phyloP scores from a whole-genome alignment of 1,140 invertebrate species.

The Zaprionus vittiger region DNA sequence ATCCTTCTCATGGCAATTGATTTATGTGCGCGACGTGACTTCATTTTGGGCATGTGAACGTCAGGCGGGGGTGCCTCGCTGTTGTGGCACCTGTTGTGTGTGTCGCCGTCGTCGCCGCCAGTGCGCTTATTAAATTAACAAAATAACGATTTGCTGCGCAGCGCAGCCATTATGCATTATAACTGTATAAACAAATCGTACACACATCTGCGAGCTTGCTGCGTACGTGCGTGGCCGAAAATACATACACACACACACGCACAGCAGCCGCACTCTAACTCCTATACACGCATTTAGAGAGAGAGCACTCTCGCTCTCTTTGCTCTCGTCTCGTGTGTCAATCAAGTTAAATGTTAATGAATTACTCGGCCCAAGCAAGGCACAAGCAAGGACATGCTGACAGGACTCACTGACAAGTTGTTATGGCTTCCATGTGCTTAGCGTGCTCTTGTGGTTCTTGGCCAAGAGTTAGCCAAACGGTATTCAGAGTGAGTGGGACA shows the following conservation, averaged over 20 bases:
- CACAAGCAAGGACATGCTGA: constrained; percentile 63
- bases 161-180: constrained; percentile 73
- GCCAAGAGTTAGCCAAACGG: constrained; percentile 1
- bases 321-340: constrained; percentile 58
- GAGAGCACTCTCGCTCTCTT: background rate
- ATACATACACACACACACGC: constrained; percentile 14
- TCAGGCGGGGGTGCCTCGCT: constrained; percentile 11
- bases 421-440: constrained; percentile 49
- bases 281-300: background rate
- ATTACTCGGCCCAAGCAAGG: constrained; percentile 59
- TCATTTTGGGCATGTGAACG: constrained; percentile 54
- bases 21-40: constrained; percentile 76
- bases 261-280: background rate
- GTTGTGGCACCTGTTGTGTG: constrained; percentile 67
- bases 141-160: constrained; percentile 63
- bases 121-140: constrained; percentile 76
- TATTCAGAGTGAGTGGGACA: background rate
- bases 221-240: constrained; percentile 53
- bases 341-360: constrained; percentile 82
- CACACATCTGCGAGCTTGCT: constrained; percentile 22
- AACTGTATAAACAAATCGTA: constrained; percentile 76
- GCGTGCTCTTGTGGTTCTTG: constrained; percentile 36
- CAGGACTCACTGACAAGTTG: constrained; percentile 68
- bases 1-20: constrained; percentile 75
- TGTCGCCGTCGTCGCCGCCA: constrained; percentile 18